phyloP scores from a whole-genome alignment of 2,113 vertebrate genomes.

The Gadus chalcogrammus region DNA sequence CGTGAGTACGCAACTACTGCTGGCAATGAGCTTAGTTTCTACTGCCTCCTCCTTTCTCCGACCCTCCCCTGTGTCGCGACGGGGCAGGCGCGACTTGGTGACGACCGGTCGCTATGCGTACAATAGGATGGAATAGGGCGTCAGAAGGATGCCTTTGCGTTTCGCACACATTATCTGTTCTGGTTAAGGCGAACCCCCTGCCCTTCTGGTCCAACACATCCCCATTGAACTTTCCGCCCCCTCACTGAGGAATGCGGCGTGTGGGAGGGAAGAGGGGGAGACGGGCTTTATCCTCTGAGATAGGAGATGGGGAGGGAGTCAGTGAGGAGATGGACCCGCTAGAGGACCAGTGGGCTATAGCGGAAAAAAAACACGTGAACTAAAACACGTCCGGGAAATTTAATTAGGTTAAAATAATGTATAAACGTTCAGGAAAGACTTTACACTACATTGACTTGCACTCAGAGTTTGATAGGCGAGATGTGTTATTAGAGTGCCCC shows the following conservation, averaged over 20 bases:
- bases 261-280: conserved; percentile 39
- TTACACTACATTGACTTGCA: no score
- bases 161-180: conserved; percentile 41
- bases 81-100: conserved; percentile 13
- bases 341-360: background rate
- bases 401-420: no score
- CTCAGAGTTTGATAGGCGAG: background rate
- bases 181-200: conserved; percentile 43
- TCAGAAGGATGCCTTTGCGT: conserved; percentile 23
- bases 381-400: background rate
- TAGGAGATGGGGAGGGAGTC: conserved; percentile 8
- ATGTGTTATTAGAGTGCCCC: background rate
- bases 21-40: no score
- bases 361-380: conserved; percentile 13
- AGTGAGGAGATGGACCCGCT: background rate
- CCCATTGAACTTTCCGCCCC: conserved; percentile 74
- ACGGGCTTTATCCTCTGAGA: conserved; percentile 41
- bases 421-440: no score
- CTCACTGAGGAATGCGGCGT: conserved; percentile 68
- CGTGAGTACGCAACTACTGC: no score
- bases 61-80: conserved; percentile 11
- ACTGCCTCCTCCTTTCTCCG: background rate
- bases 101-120: conserved; percentile 26
- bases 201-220: conserved; percentile 66
- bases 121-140: conserved; percentile 24